These are phyloP conservation scores for Eustalomyia histrio DNA, from an alignment of 2,888 invertebrate genomes.

Conservation along the genomic window DNA sequence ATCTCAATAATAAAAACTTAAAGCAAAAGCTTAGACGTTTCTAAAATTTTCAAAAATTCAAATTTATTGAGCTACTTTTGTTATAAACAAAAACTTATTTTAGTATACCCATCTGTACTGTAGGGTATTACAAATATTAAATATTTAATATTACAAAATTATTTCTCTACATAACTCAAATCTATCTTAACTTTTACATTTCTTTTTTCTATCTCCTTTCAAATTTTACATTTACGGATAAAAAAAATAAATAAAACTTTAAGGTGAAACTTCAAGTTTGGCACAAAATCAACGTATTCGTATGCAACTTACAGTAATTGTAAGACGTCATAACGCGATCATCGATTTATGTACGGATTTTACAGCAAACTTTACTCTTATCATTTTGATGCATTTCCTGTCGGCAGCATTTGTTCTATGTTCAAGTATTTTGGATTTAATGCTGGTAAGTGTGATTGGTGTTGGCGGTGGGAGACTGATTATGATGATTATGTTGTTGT, in stretches of 20 bases:
- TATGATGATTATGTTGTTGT: neutral
- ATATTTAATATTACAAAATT: neutral
- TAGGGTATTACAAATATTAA: neutral
- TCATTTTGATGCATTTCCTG: conserved; percentile 77
- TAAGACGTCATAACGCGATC: conserved; percentile 75
- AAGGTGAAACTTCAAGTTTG: conserved; percentile 63
- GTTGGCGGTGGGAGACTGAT: neutral
- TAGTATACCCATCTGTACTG: too few relatives aligned
- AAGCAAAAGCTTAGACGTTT: too few relatives aligned
- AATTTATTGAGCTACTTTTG: too few relatives aligned
- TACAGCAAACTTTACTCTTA: conserved; percentile 72
- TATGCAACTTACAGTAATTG: conserved; percentile 68
- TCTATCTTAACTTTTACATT: neutral
- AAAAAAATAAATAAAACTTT: conserved; percentile 16
- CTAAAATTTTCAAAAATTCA: too few relatives aligned
- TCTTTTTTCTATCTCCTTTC: neutral
- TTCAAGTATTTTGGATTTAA: conserved; percentile 76
- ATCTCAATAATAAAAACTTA: too few relatives aligned
- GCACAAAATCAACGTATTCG: conserved; percentile 71
- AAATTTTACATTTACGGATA: neutral
- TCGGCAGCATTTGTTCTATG: conserved; percentile 77
- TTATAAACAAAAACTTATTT: too few relatives aligned
- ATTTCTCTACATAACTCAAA: neutral
- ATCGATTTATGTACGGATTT: conserved; percentile 77
- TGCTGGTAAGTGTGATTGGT: conserved; percentile 73